phyloP scores from a whole-genome alignment of 2,888 invertebrate species.

The Trissolcus japonicus region DNA sequence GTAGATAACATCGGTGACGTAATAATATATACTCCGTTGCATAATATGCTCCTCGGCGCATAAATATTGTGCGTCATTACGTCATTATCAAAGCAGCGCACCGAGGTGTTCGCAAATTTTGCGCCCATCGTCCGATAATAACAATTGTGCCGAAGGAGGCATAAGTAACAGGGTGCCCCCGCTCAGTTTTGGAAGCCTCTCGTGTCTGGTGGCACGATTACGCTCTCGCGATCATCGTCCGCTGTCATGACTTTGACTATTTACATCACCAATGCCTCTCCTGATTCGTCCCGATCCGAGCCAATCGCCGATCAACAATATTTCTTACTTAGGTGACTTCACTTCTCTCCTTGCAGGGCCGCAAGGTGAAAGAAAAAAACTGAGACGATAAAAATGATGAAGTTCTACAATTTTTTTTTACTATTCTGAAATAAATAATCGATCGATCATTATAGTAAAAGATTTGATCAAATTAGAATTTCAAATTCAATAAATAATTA shows the following conservation, averaged over 20 bases:
- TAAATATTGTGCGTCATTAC: slow-evolving; percentile 40
- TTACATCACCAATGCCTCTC: slow-evolving; percentile 63
- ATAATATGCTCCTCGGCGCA: slow-evolving; percentile 41
- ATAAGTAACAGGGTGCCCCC: slow-evolving; percentile 63
- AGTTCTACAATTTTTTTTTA: no score
- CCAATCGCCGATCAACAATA: slow-evolving; percentile 64
- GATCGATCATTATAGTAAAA: no score
- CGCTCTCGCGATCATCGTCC: slow-evolving; percentile 27
- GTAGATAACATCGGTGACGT: slow-evolving; percentile 52
- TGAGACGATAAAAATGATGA: no score
- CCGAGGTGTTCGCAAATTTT: slow-evolving; percentile 30
- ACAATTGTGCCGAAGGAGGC: slow-evolving; percentile 44
- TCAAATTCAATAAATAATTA: no score
- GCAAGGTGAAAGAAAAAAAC: slow-evolving; percentile 5
- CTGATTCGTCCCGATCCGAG: slow-evolving; percentile 51
- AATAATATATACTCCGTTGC: slow-evolving; percentile 37
- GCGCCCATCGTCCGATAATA: slow-evolving; percentile 3
- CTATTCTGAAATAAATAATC: no score
- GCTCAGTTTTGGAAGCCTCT: slow-evolving; percentile 35
- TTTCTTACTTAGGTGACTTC: slow-evolving; percentile 41
- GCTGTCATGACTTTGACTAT: slow-evolving; percentile 65
- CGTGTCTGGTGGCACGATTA: slow-evolving; percentile 26
- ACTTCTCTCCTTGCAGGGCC: slow-evolving; percentile 40
- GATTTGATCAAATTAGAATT: no score
- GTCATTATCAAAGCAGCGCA: slow-evolving; percentile 12